Conservation (phyloP, 1,140 invertebrate genomes). For the Lamellibrachia luymesi region DNA sequence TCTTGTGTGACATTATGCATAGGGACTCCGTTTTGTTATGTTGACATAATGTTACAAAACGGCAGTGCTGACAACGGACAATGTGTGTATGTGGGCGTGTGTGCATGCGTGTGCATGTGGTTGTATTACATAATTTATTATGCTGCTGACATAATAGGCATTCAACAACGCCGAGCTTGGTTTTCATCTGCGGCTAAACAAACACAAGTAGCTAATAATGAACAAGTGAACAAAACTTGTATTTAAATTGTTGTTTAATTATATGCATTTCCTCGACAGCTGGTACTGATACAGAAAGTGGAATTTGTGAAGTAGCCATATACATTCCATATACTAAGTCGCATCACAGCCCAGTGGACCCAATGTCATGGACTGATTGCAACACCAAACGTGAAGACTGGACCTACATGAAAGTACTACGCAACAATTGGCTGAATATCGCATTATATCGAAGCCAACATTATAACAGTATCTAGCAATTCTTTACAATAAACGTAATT, state of each 20-base stretch:
- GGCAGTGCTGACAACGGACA: too few relatives aligned
- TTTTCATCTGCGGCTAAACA: too few relatives aligned
- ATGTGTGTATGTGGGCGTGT: too few relatives aligned
- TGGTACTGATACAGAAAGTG: background rate
- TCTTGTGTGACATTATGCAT: too few relatives aligned
- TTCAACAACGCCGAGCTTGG: too few relatives aligned
- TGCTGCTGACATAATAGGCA: too few relatives aligned
- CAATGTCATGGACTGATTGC: background rate
- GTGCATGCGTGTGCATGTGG: too few relatives aligned
- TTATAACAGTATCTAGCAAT: background rate
- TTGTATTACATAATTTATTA: too few relatives aligned
- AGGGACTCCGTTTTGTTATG: too few relatives aligned
- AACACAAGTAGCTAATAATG: background rate
- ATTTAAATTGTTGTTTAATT: background rate
- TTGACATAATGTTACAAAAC: too few relatives aligned
- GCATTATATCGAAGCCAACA: background rate
- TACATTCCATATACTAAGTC: background rate
- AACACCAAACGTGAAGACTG: background rate
- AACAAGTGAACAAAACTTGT: background rate
- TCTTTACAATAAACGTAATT: too few relatives aligned
- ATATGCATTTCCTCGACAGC: too few relatives aligned
- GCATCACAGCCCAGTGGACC: background rate
- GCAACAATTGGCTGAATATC: background rate
- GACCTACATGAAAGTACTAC: background rate
- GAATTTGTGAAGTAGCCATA: background rate